Evolutionary conservation across 2,797 vertebrate genomes (phyloP).

Genomic region (Ispidina picta): DNA sequence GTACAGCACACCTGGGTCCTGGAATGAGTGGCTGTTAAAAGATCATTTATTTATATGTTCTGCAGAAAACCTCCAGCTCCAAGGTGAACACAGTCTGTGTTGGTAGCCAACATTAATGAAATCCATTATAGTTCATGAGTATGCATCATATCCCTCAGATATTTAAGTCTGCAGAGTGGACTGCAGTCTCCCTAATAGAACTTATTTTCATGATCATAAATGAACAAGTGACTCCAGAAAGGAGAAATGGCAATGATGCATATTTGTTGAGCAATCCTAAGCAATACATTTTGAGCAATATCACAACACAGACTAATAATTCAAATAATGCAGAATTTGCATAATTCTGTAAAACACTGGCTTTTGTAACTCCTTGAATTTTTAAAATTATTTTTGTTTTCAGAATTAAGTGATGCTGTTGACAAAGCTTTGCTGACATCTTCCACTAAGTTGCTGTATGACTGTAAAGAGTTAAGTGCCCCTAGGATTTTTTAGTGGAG

Average conservation of each 20-base stretch:
- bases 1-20: not conserved
- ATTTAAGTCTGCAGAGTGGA: not conserved
- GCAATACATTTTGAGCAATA: not conserved
- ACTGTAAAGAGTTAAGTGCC: not conserved
- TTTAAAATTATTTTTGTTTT: not conserved
- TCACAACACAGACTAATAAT: not conserved
- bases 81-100: not conserved
- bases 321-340: not conserved
- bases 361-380: not conserved
- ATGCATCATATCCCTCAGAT: not conserved
- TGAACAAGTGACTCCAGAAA: not conserved
- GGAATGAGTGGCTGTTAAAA: not conserved
- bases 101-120: conserved; percentile 9
- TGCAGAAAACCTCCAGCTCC: not conserved
- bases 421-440: not conserved
- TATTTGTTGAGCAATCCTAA: not conserved
- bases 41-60: not conserved
- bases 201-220: not conserved
- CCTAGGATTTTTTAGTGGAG: not conserved
- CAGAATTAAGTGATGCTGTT: not conserved
- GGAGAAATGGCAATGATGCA: not conserved
- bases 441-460: not conserved
- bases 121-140: not conserved
- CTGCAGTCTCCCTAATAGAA: not conserved
- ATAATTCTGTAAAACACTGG: not conserved